Base-by-base conservation (phyloP, 1,140 invertebrate genomes). In the Colletes gigas region DNA sequence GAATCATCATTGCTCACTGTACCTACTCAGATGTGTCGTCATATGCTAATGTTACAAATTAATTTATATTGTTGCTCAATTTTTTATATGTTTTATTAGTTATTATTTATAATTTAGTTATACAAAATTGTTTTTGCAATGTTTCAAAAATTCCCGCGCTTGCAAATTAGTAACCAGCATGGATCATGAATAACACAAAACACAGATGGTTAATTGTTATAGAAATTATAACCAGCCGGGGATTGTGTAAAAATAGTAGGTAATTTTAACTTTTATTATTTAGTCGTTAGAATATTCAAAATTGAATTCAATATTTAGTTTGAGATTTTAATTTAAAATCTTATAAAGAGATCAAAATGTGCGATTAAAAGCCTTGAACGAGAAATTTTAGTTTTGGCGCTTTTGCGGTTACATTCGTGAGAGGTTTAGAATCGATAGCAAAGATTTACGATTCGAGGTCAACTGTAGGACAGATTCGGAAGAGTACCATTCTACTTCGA, bases 401-500 rank as follows among this genome's bases (percentile, higher is more conserved):
- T 21, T 70, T 6, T n/a, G 44, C 12, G 8, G 21, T 68, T 57
- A 14, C 41, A 68, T 50, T 62, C 17, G n/a, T 39, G 17, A 55
- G 5, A n/a, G 52, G 30, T 44, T 82, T 15, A 15, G 54, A 85
- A 82, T 85, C 84, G 83, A 85, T 85, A 77, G 12, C 21, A 60
- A 54, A 44, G 14, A 19, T 63, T 78, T 57, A 52, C 21, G 10
- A 78, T 70, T 79, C 69, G 85, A 88, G 89, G 89, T 90, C 89
- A 88, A 67, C 54, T 47, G 82, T 86, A 89, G 87, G 89, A 88
- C 89, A n/a, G 50, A 52, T 30, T 30, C 83, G 15, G n/a, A 30
- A 63, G 57, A 79, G 72, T 59, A 75, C 89, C 88, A 90, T 84
- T 90, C 88, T 76, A 73, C 75, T 72, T 57, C 81, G 80, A 84